Conservation (phyloP, 2,888 invertebrate genomes). For the Gastrophysa polygoni region DNA sequence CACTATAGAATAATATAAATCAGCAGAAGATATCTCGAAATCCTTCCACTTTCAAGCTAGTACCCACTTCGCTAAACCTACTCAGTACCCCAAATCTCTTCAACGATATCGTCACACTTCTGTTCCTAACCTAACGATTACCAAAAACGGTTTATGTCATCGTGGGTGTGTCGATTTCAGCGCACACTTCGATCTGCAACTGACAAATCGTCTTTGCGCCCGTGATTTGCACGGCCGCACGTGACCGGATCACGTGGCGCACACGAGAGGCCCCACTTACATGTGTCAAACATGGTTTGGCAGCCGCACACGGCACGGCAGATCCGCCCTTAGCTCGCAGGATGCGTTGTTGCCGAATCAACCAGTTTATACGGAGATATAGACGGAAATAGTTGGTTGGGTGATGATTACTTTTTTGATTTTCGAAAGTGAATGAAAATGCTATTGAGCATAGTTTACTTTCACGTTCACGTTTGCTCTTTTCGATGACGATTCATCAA, state of each 20-base stretch:
- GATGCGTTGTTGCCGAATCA: neutral
- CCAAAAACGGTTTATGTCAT: constrained; percentile 30
- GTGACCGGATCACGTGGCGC: constrained; percentile 46
- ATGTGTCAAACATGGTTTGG: constrained; percentile 57
- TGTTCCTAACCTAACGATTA: constrained; percentile 22
- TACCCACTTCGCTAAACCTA: neutral
- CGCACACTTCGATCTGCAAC: constrained; percentile 41
- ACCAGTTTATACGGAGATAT: neutral
- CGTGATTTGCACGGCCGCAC: constrained; percentile 48
- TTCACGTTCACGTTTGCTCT: too few relatives aligned
- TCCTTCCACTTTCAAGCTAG: too few relatives aligned
- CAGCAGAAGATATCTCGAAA: neutral
- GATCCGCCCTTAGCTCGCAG: neutral
- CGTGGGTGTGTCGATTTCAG: constrained; percentile 49
- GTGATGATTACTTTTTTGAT: too few relatives aligned
- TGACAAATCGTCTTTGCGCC: constrained; percentile 49
- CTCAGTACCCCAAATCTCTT: constrained; percentile 4
- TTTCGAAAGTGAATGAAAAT: too few relatives aligned
- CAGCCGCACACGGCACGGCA: constrained; percentile 6
- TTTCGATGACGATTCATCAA: too few relatives aligned
- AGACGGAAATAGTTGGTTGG: too few relatives aligned
- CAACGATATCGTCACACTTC: constrained; percentile 17
- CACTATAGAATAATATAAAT: too few relatives aligned
- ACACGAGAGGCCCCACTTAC: constrained; percentile 55
- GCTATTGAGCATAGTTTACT: too few relatives aligned